A percentile compares a stretch with the other conserved stretches of the same genome.
Conservation (phyloP, 2,888 invertebrate genomes). For the Agonopterix subpropinquella region DNA sequence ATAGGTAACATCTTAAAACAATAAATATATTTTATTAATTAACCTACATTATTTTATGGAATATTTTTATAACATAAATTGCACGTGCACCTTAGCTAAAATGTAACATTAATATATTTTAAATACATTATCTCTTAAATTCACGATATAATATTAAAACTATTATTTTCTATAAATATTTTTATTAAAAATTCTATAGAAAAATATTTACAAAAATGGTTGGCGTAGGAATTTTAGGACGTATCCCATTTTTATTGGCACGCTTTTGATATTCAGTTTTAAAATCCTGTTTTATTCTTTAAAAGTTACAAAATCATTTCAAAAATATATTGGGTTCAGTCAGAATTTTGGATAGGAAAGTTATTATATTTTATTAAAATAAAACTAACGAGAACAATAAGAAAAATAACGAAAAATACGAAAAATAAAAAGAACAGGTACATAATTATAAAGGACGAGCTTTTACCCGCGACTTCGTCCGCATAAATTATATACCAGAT, state of each 20-base stretch:
- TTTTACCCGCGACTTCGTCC: too few species aligned
- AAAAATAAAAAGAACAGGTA: too few species aligned
- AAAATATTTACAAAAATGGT: slow-evolving; percentile 47
- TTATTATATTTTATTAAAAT: too few species aligned
- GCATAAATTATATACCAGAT: too few species aligned
- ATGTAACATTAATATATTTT: too few species aligned
- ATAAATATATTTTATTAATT: background rate
- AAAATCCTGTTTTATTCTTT: too few species aligned
- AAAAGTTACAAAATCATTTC: background rate
- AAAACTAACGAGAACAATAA: too few species aligned
- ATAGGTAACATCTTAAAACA: background rate
- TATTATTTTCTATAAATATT: background rate
- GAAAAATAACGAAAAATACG: too few species aligned
- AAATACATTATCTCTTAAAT: background rate
- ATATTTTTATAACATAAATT: slow-evolving; percentile 1
- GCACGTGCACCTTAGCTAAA: background rate
- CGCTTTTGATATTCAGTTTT: slow-evolving; percentile 31
- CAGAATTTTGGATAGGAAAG: too few species aligned
- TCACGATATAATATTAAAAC: background rate
- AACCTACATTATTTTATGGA: background rate
- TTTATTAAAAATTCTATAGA: slow-evolving; percentile 38
- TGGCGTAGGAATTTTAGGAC: slow-evolving; percentile 36
- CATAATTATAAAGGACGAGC: too few species aligned
- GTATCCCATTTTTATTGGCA: slow-evolving; percentile 38
- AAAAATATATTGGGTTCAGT: background rate